These are phyloP conservation scores for Rhizomys pruinosus DNA, from an alignment of 2,113 vertebrate species.

Conservation along the genomic window DNA sequence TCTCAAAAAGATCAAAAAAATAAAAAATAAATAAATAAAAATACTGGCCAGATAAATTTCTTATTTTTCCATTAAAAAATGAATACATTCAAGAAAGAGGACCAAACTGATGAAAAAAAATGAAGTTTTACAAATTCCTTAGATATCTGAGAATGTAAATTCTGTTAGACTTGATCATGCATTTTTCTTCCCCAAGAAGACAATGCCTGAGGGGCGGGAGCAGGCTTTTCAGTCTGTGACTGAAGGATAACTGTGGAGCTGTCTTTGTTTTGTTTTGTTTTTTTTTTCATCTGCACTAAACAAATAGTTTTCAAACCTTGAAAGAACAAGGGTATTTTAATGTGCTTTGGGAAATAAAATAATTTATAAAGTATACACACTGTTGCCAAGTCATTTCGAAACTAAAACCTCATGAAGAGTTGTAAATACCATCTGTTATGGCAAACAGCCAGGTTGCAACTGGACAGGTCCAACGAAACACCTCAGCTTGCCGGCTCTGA, in stretches of 20 bases:
- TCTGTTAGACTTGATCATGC: not conserved
- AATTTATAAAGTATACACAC: constrained; percentile 2
- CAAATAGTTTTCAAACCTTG: not conserved
- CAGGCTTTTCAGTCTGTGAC: not conserved
- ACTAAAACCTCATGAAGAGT: constrained; percentile 21
- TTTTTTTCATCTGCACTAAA: not conserved
- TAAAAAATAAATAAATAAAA: too few relatives aligned
- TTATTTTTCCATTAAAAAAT: constrained; percentile 8
- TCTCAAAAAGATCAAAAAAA: too few relatives aligned
- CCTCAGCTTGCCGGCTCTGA: not conserved
- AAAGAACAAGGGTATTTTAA: not conserved
- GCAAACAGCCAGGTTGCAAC: not conserved
- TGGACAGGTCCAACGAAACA: not conserved
- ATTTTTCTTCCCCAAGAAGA: not conserved
- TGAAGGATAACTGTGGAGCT: not conserved
- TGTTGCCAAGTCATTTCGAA: constrained; percentile 56
- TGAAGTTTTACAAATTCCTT: too few relatives aligned
- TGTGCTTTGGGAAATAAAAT: constrained; percentile 34
- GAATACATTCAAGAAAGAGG: not conserved
- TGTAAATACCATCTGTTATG: constrained; percentile 51
- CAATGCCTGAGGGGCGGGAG: not conserved
- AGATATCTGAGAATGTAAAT: not conserved
- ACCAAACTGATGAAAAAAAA: not conserved
- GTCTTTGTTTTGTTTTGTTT: too few relatives aligned
- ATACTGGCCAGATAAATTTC: not conserved